Evolutionary conservation across 2,888 invertebrate genomes (phyloP).

Genomic region (Drosophila meridiana): DNA sequence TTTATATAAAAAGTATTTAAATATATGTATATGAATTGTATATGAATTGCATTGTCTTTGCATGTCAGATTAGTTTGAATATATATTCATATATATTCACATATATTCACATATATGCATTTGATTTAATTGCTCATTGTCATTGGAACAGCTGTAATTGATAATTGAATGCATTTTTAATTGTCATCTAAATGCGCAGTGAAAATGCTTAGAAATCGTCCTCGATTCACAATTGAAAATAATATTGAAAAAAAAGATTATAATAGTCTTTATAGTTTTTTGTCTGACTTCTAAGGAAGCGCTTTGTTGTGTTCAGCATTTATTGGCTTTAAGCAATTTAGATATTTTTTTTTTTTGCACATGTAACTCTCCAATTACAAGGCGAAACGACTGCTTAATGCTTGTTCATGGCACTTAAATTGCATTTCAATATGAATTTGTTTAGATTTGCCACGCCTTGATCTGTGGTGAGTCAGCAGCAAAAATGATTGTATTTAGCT

Average conservation of each 20-base stretch:
- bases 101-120: slow-evolving; percentile 33
- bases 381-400: not conserved
- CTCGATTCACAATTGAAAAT: slow-evolving; percentile 9
- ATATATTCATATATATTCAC: slow-evolving; percentile 14
- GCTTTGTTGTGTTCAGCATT: not conserved
- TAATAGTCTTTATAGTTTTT: not conserved
- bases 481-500: not conserved
- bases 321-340: not conserved
- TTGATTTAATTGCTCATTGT: slow-evolving; percentile 68
- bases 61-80: slow-evolving; percentile 62
- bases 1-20: slow-evolving; percentile 8
- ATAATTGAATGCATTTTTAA: slow-evolving; percentile 27
- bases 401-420: not conserved
- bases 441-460: not conserved
- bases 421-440: not conserved
- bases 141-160: slow-evolving; percentile 49
- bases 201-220: slow-evolving; percentile 9
- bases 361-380: not conserved
- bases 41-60: slow-evolving; percentile 11
- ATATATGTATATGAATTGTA: slow-evolving; percentile 10
- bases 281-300: not conserved
- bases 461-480: not conserved
- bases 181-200: slow-evolving; percentile 67
- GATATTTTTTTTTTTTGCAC: not conserved
- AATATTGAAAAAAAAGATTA: not conserved